phyloP scores from a whole-genome alignment of 2,113 vertebrate genomes.

The Bujurquina vittata region DNA sequence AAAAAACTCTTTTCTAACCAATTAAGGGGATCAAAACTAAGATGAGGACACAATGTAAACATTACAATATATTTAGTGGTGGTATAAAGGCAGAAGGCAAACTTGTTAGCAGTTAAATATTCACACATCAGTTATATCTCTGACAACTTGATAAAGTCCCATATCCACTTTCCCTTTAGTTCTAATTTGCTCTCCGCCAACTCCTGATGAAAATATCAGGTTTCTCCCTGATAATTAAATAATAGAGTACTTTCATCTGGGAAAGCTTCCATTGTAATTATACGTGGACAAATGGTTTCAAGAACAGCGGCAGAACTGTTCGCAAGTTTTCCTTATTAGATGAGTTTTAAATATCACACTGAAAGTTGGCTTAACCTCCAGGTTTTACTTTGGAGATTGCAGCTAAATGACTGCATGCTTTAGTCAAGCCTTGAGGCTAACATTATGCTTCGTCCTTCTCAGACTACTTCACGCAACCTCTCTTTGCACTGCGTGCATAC shows the following conservation, averaged over 20 bases:
- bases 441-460: slow-evolving; percentile 22
- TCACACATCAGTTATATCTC: slow-evolving; percentile 5
- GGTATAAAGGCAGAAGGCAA: background rate
- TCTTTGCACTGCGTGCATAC: background rate
- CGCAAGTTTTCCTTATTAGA: background rate
- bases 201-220: background rate
- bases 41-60: background rate
- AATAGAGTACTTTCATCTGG: background rate
- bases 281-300: background rate
- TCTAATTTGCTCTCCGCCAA: background rate
- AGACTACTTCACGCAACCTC: slow-evolving; percentile 31
- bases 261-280: slow-evolving; percentile 5
- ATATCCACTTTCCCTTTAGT: background rate
- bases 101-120: slow-evolving; percentile 4
- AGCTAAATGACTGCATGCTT: slow-evolving; percentile 10
- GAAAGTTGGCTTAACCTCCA: slow-evolving; percentile 27
- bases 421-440: slow-evolving; percentile 18
- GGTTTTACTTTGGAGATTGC: slow-evolving; percentile 10
- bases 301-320: background rate
- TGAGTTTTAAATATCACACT: background rate
- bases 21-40: background rate
- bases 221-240: slow-evolving; percentile 10
- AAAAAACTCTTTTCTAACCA: background rate
- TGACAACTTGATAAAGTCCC: slow-evolving; percentile 7
- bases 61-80: background rate